phyloP scores from a whole-genome alignment of 2,888 invertebrate genomes.

The Sarcophaga variegata region DNA sequence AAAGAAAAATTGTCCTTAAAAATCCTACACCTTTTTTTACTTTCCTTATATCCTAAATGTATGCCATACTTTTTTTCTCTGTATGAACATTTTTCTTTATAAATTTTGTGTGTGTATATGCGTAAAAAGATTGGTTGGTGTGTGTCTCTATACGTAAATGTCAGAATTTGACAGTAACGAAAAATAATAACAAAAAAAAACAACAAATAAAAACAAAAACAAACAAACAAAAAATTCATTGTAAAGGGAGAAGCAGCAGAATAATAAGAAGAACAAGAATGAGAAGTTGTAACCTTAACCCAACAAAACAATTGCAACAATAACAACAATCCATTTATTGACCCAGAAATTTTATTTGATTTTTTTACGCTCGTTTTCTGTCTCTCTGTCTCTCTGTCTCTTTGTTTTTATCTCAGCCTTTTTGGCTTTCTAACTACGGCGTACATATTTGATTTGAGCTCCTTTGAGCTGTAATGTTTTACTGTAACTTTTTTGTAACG shows the following conservation, averaged over 20 bases:
- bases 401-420: too few relatives aligned
- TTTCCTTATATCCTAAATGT: not conserved
- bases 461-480: not conserved
- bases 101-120: conserved; percentile 66
- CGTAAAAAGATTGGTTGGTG: conserved; percentile 54
- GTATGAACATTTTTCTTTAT: conserved; percentile 41
- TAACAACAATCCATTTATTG: conserved; percentile 56
- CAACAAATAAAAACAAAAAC: conserved; percentile 27
- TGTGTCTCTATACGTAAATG: conserved; percentile 47
- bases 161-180: not conserved
- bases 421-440: too few relatives aligned
- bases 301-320: conserved; percentile 12
- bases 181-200: not conserved
- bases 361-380: too few relatives aligned
- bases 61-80: conserved; percentile 40
- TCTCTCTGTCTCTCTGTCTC: too few relatives aligned
- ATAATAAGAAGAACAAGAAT: not conserved
- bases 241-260: conserved; percentile 25
- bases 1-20: not conserved
- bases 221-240: not conserved
- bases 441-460: not conserved
- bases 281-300: conserved; percentile 66
- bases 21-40: conserved; percentile 47
- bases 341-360: conserved; percentile 58
- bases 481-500: conserved; percentile 14